Conservation (phyloP, 2,113 vertebrate genomes). For the Sylvia atricapilla region DNA sequence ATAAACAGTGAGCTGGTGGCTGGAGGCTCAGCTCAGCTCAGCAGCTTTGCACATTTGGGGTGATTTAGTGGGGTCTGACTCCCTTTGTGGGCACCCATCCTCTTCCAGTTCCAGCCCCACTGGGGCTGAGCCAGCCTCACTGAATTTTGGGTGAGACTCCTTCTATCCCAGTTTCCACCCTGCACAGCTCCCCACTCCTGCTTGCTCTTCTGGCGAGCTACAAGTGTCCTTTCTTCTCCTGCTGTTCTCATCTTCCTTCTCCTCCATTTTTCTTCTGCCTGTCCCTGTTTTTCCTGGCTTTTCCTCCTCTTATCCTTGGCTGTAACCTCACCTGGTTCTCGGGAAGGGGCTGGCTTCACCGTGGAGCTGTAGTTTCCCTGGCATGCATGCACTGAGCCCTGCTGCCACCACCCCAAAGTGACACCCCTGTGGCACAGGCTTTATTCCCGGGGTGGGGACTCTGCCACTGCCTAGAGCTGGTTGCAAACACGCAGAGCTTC, state of each 20-base stretch:
- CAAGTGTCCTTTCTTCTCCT: neutral
- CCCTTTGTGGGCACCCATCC: neutral
- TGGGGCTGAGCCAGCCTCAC: neutral
- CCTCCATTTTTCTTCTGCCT: constrained; percentile 28
- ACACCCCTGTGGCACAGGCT: neutral
- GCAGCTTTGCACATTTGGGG: accelerated
- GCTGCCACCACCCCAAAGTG: neutral
- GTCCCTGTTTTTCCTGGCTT: neutral
- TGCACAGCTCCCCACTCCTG: neutral
- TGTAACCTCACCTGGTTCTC: neutral
- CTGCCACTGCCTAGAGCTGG: neutral
- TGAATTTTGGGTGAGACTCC: neutral
- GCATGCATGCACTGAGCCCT: neutral
- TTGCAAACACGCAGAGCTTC: neutral
- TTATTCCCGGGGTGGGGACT: neutral
- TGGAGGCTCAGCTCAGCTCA: neutral
- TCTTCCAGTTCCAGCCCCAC: neutral
- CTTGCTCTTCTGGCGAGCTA: neutral
- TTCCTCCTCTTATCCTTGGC: constrained; percentile 8
- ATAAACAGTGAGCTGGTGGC: accelerated
- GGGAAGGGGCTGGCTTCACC: neutral
- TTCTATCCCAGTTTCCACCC: neutral
- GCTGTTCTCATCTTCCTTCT: constrained; percentile 30
- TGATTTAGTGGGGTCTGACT: neutral
- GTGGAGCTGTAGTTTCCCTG: neutral